Evolutionary conservation across 2,113 vertebrate genomes (phyloP), one percentile per base, ranked within the genome.

Genomic region (Neolamprologus kungweensis): DNA sequence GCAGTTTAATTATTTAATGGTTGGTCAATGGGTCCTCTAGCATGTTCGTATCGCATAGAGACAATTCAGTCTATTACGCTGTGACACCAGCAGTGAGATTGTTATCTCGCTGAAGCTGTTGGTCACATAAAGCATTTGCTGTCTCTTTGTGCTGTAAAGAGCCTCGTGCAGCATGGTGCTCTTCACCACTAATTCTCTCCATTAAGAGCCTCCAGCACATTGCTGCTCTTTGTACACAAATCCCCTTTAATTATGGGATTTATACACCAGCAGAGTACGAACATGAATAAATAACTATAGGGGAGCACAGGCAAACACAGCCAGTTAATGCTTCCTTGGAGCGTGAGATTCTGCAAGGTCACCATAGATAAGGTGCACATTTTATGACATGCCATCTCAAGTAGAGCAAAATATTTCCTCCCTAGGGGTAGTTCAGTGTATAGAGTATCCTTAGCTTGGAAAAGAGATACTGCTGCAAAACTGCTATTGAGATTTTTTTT

Each of bases 191-290:
- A 92, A 91, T 93, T 92, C 91, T 84, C 71, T 91, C 87, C 87
- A 92, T 93, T 91, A 92, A 87, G 80, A 88, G 89, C 88, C 90
- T 88, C 80, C 68, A 87, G 90, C 92, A 90, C 88, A 93, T 87
- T 81, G 83, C 89, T 79, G 84, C 92, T 94, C 94, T 91, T 95
- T 94, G 92, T 94, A 91, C 93, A 94, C 92, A 95, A 95, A 95
- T 94, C 94, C 92, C 80, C 91, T 93, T 94, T 96, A 96, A 96
- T 95, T 94, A 94, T 87, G 87, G 94, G 93, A 92, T 95, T 95
- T 94, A 93, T 93, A 92, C 88, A 84, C 82, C 54, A 81, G 86
- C 84, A 79, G 85, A 85, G 89, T 85, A 91, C 7, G n/a, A 90
- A 93, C 92, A 91, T 94, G 94, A 95, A 94, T 95, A 95, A 93